These are phyloP conservation scores for Nomada lathburiana DNA, from an alignment of 2,888 invertebrate genomes.

Conservation along the genomic window DNA sequence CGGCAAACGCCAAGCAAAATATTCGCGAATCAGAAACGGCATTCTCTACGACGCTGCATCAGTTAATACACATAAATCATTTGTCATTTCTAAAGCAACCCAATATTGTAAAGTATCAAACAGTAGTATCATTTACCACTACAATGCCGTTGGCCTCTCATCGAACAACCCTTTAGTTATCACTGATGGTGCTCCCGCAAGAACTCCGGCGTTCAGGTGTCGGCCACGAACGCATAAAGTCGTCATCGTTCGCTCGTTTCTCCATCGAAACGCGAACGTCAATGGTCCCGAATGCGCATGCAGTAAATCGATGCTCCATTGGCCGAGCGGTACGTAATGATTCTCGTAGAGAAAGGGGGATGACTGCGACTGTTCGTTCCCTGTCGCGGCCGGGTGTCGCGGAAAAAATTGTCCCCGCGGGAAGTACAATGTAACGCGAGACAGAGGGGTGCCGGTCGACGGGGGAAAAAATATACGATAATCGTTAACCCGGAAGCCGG, in stretches of 20 bases:
- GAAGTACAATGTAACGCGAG: conserved; percentile 44
- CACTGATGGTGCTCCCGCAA: too few species aligned
- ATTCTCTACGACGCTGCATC: too few species aligned
- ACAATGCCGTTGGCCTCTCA: too few species aligned
- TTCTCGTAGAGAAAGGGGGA: conserved; percentile 34
- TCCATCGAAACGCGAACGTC: conserved; percentile 12
- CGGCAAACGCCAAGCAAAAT: too few species aligned
- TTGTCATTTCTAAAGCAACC: too few species aligned
- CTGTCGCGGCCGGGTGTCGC: background rate
- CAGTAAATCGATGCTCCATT: conserved; percentile 58
- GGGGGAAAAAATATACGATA: conserved; percentile 56
- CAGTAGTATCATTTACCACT: too few species aligned
- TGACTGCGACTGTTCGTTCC: background rate
- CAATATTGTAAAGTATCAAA: too few species aligned
- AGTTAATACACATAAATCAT: too few species aligned
- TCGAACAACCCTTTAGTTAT: too few species aligned
- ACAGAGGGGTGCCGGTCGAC: conserved; percentile 31
- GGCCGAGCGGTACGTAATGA: conserved; percentile 58
- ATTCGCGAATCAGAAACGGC: too few species aligned
- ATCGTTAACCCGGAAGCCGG: conserved; percentile 55
- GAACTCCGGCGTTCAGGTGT: background rate
- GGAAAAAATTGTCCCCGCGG: conserved; percentile 55
- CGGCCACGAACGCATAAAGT: conserved; percentile 8
- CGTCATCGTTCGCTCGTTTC: conserved; percentile 14
- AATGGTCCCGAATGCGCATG: conserved; percentile 24